Conservation (phyloP, 2,113 vertebrate genomes). For the Syngnathoides biaculeatus region DNA sequence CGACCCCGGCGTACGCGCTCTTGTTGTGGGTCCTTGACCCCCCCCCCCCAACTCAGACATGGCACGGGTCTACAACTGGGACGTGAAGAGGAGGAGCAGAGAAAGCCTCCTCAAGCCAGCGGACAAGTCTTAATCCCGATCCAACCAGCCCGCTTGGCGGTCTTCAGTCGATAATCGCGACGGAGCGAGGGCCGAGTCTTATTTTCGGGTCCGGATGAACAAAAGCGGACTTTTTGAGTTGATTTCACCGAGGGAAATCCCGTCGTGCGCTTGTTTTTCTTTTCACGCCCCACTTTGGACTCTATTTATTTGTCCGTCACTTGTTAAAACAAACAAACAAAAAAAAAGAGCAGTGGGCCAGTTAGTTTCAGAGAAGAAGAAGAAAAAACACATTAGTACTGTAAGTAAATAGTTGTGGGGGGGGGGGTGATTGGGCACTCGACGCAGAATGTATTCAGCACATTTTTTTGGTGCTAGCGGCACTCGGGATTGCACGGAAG, state of each 20-base stretch:
- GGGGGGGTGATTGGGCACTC: not conserved
- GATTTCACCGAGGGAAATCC: constrained; percentile 22
- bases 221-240: not conserved
- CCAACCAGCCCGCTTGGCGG: not conserved
- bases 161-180: not conserved
- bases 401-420: not conserved
- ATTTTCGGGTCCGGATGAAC: not conserved
- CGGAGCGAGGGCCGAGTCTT: not conserved
- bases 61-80: constrained; percentile 99
- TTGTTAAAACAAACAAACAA: constrained; percentile 53
- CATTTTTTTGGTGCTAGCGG: not conserved
- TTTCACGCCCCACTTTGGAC: constrained; percentile 27
- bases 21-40: constrained; percentile 69
- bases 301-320: constrained; percentile 64
- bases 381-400: not conserved
- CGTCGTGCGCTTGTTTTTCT: constrained; percentile 18
- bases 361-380: constrained; percentile 21
- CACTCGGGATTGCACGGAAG: not conserved
- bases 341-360: constrained; percentile 41
- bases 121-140: constrained; percentile 77
- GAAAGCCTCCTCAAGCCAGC: constrained; percentile 86
- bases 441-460: not conserved
- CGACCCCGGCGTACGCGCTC: too few relatives aligned
- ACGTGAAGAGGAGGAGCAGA: constrained; percentile 96
- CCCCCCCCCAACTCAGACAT: constrained; percentile 78